Percentiles rank a stretch among this genome's conserved stretches.
These are phyloP conservation scores for Zophobas morio DNA, from an alignment of 1,140 invertebrate genomes.

Conservation along the genomic window DNA sequence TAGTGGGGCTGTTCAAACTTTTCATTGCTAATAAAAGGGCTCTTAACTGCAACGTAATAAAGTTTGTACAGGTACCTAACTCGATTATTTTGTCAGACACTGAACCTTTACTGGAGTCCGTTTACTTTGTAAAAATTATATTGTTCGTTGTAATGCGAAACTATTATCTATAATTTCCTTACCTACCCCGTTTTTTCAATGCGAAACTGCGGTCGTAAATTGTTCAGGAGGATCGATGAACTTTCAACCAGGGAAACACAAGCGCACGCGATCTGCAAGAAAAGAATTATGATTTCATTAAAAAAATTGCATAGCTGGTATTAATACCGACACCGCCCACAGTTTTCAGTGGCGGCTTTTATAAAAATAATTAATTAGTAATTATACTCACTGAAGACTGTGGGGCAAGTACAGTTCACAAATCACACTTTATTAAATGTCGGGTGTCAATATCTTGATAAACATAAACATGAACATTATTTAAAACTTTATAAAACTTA, in stretches of 20 bases:
- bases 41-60: slow-evolving; percentile 3
- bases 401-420: not conserved
- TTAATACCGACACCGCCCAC: slow-evolving; percentile 30
- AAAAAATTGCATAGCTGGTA: slow-evolving; percentile 41
- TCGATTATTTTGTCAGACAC: slow-evolving; percentile 12
- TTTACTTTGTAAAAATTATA: slow-evolving; percentile 3
- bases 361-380: slow-evolving; percentile 1
- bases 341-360: slow-evolving; percentile 18
- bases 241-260: slow-evolving; percentile 26
- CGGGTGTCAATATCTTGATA: no score
- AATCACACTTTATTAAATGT: not conserved
- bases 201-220: slow-evolving; percentile 18
- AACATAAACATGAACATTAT: no score
- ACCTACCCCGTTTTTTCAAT: not conserved
- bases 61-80: not conserved
- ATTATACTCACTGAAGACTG: not conserved
- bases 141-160: not conserved
- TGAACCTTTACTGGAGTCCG: not conserved
- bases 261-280: slow-evolving; percentile 48
- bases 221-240: slow-evolving; percentile 38
- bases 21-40: slow-evolving; percentile 20
- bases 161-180: not conserved
- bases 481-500: no score
- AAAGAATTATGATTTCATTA: slow-evolving; percentile 54
- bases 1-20: slow-evolving; percentile 27